Conservation (phyloP, 2,888 invertebrate genomes). For the Heteromurus nitidus region DNA sequence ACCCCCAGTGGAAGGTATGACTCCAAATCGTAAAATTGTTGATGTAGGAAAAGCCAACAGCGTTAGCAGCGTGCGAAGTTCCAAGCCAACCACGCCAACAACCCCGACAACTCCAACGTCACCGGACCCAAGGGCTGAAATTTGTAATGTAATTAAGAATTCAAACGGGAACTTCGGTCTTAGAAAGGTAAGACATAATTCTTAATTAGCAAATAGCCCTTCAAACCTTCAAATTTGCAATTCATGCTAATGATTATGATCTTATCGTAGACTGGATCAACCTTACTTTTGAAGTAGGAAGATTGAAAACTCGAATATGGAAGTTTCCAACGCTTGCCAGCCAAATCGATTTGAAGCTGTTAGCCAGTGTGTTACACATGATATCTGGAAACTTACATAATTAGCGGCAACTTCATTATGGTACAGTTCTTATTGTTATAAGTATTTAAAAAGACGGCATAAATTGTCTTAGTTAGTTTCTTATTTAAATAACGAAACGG, state of each 20-base stretch:
- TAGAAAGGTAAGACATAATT: constrained; percentile 68
- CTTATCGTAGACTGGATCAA: constrained; percentile 68
- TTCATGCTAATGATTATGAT: not conserved
- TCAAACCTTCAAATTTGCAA: not conserved
- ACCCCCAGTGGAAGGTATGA: constrained; percentile 39
- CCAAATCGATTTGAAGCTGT: not conserved
- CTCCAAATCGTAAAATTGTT: no score
- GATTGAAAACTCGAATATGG: no score
- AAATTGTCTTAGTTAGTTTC: not conserved
- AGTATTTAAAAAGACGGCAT: not conserved
- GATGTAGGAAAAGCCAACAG: no score
- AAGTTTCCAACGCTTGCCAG: no score
- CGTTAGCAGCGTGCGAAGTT: constrained; percentile 9
- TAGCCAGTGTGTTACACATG: not conserved
- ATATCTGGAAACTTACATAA: not conserved
- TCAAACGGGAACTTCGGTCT: constrained; percentile 78
- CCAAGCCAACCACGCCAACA: constrained; percentile 42
- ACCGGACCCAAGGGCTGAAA: constrained; percentile 81
- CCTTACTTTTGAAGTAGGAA: constrained; percentile 65
- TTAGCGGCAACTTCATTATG: not conserved
- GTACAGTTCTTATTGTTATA: not conserved
- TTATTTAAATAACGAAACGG: no score
- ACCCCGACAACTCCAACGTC: constrained; percentile 71
- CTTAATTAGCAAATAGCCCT: not conserved
- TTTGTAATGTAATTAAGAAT: constrained; percentile 83